Evolutionary conservation across 2,888 invertebrate species (phyloP), one percentile per base, ranked within the genome.

Genomic region (Mesorhabditis spiculigera): DNA sequence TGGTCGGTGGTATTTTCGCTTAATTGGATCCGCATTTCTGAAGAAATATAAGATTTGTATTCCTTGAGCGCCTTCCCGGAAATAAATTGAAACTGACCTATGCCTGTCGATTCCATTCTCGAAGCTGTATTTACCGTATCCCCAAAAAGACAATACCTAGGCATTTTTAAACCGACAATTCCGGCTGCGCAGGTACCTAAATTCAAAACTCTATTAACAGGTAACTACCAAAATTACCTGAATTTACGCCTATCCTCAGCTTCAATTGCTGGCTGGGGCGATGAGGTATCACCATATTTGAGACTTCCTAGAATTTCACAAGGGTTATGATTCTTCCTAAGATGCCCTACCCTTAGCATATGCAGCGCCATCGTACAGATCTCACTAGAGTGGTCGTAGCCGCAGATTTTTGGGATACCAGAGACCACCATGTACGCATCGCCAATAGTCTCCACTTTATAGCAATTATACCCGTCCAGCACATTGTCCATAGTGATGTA

Each of bases 401-500:
- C 95, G 10, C 45, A 45, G 63, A 93, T 90, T 78, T 92, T 91
- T 0, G 97, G 96, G 63, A 97, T 88, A 4, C 97, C 96, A 16
- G 88, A 88, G 5, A 89, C 89, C 84, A 87, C 86, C 86, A 87
- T 87, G 75, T 87, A 87, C 2, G 89, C 87, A 73, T 87, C 87
- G 16, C 58, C 80, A 58, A 80, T 80, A 8, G 80, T 80, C 68
- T 80, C 80, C 62, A 80, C 80, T 65, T 78, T 97, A 88, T 97
- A 97, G 10, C 95, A 95, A 86, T 95, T 94, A 85, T 93, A 96
- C 85, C 93, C 92, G 86, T 93, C 95, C 78, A 96, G 94, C 81
- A 95, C 93, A 2, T 94, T 93, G 87, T 98, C 97, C 87, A 98
- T 98, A 82, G 93, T 93, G 65, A 95, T 94, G 88, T 98, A 98